Evolutionary conservation across 2,113 vertebrate species (phyloP), one percentile per base, ranked within the genome.

Genomic region (Nesoenas mayeri): DNA sequence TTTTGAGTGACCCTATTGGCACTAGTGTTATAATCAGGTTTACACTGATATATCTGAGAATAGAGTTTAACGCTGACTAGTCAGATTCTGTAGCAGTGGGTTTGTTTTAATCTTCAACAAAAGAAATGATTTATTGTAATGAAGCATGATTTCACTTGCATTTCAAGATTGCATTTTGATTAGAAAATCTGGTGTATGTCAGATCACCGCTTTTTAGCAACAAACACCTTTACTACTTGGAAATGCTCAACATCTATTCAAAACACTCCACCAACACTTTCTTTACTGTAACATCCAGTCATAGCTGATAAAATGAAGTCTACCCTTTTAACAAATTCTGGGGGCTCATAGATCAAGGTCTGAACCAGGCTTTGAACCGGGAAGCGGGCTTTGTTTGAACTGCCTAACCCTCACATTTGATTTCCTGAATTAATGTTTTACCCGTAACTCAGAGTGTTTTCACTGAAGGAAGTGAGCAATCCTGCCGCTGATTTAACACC

Each of bases 341-440:
- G 32, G 73, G n/a, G 44, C 38, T 81, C 84, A 54, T 5, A 84
- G 88, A 54, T 88, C 81, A 91, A 96, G 89, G 83, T 89, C 94
- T 93, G 92, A 78, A 44, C 53, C 12, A 28, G 62, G 82, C 90
- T 93, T 85, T 87, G 89, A 96, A 96, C 88, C 70, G 26, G 96
- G 93, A 96, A 96, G 73, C 0, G 0, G 28, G 36, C 69, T 96
- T 75, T 89, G 57, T 95, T 94, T 96, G 92, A 95, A 79, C 31
- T 67, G 80, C 85, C 31, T 53, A 88, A 66, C 65, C 25, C 53
- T 66, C 31, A 17, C 65, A 51, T 87, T 93, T 75, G 65, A 85
- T 95, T 94, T 91, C 73, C 72, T 16, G 65, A 95, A 96, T 96
- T 96, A 96, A 95, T 97, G 57, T 96, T 97, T 96, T 91, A 97